Evolutionary conservation across 2,888 invertebrate genomes (phyloP).

Genomic region (Ormia ochracea): DNA sequence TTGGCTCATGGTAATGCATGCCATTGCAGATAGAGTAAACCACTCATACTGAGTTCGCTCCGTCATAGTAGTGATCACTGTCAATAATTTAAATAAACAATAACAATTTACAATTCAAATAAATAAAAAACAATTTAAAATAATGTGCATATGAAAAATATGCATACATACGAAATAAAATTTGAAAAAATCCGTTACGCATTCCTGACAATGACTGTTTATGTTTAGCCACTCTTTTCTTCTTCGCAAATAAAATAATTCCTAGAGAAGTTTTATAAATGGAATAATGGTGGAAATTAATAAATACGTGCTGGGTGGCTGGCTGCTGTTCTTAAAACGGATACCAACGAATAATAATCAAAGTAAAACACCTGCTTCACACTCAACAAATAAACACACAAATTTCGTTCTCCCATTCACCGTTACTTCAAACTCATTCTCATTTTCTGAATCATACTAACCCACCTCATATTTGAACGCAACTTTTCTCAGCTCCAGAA

Average conservation of each 20-base stretch:
- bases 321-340: constrained; percentile 39
- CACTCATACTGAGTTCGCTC: neutral
- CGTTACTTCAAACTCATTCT: constrained; percentile 17
- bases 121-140: neutral
- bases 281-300: constrained; percentile 10
- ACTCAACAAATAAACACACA: constrained; percentile 6
- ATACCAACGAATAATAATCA: constrained; percentile 38
- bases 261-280: constrained; percentile 1
- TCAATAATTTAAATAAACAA: neutral
- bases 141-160: constrained; percentile 15
- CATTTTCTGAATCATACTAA: constrained; percentile 5
- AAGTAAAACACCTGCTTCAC: constrained; percentile 56
- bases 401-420: neutral
- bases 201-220: constrained; percentile 22
- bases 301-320: neutral
- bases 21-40: neutral
- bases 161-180: neutral
- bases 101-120: constrained; percentile 2
- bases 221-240: constrained; percentile 13
- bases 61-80: neutral
- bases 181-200: constrained; percentile 27
- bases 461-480: constrained; percentile 4
- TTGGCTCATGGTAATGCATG: neutral
- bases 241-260: constrained; percentile 18
- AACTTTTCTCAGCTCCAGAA: constrained; percentile 34